Percentiles rank a stretch among this genome's conserved stretches.
Conservation (phyloP, 2,113 vertebrate genomes). For the Tachycineta bicolor region DNA sequence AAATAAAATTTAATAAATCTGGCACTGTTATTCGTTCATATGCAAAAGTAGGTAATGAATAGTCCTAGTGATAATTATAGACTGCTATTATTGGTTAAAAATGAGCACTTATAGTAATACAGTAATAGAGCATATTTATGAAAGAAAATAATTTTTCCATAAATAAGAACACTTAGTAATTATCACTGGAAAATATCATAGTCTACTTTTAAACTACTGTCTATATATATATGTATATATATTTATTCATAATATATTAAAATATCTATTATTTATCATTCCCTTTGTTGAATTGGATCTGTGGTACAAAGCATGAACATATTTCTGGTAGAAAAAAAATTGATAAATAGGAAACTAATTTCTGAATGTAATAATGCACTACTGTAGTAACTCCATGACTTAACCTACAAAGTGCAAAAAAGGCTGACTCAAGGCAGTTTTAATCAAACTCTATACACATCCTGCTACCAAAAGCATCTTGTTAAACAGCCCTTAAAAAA, state of each 20-base stretch:
- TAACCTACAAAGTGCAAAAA: not conserved
- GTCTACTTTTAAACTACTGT: constrained; percentile 1
- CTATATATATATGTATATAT: not conserved
- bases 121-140: not conserved
- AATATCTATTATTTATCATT: not conserved
- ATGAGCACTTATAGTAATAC: constrained; percentile 29
- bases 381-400: not conserved
- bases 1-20: not conserved
- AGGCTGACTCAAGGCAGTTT: not conserved
- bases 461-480: not conserved
- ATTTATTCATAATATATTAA: constrained; percentile 36
- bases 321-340: not conserved
- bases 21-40: not conserved
- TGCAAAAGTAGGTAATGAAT: constrained; percentile 20
- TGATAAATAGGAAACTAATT: not conserved
- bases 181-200: constrained; percentile 38
- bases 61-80: constrained; percentile 72
- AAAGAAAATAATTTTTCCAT: constrained; percentile 31
- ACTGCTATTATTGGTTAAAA: constrained; percentile 11
- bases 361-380: not conserved
- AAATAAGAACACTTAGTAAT: constrained; percentile 55
- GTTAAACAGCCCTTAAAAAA: not conserved
- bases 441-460: not conserved
- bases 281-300: constrained; percentile 20
- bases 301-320: constrained; percentile 16